Evolutionary conservation across 1,140 invertebrate species (phyloP), one percentile per base, ranked within the genome.

Genomic region (Zaprionus tsacasi): DNA sequence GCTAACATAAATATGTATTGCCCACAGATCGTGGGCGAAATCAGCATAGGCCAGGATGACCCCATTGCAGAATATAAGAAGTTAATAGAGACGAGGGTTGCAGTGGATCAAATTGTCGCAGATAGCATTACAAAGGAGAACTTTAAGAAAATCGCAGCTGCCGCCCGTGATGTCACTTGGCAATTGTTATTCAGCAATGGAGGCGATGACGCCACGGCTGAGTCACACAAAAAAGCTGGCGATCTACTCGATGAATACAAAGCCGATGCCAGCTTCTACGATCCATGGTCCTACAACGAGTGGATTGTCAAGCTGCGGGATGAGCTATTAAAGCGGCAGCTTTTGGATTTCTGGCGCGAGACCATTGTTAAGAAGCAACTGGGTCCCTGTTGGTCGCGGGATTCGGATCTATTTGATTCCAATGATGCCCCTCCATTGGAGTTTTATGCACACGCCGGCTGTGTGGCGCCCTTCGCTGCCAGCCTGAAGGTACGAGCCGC

Each of bases 381-480:
- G 30, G 91, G 91, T 10, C 79, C 88, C 0, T 90, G 91, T 40
- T 92, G 87, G 83, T 83, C 83, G 0, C 78, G 79, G 1, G 91
- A 92, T 33, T 89, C 81, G 6, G 91, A 92, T 73, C 60, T 76
- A 2, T 91, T 91, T 45, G 91, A 91, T 30, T 33, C 68, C 8
- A 72, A 78, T 2, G 87, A 91, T 12, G 79, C 77, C 40, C 76
- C 80, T 0, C 78, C 86, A 2, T 13, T 81, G 36, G 81, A 88
- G 36, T 92, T 92, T 48, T 92, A 92, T 55, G 81, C 81, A 15
- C 72, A 80, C 35, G 91, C 79, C 17, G 91, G 83, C 2, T 92
- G 91, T 45, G 68, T 76, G 6, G 91, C 91, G 0, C 87, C 87
- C 0, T 90, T 91, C 64, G 79, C 87, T 0, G 80, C 80, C 45